Base-by-base conservation (phyloP, 1,140 invertebrate species). In the Sinella curviseta region DNA sequence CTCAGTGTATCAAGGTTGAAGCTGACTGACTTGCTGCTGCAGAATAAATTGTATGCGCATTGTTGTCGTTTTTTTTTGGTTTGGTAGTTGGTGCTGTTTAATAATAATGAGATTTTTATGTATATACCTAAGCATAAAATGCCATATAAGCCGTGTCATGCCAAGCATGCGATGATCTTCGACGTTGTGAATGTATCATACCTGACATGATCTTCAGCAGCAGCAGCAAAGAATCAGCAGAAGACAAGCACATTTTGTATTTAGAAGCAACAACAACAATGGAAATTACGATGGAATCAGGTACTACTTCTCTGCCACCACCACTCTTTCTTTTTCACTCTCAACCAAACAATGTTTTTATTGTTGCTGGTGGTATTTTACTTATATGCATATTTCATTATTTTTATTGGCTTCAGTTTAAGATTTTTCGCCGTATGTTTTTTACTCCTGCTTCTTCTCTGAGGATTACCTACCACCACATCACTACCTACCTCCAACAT, bases 1-100 rank as follows among this genome's bases (percentile, higher is more conserved):
- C 65, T 8, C 1, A 31, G 65, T 70, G 30, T 70, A 70, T 70
- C 65, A 70, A 70, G 65, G 65, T 70, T 70, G n/a, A n/a, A n/a
- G 65, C 24, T 12, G 14, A 60, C 12, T 17, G 24, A 60, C 57
- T 60, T 60, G 57, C 57, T 60, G 57, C 57, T n/a, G 4, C 24
- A 48, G 39, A n/a, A n/a, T n/a, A n/a, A n/a, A n/a, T n/a, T n/a
- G n/a, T n/a, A n/a, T n/a, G n/a, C n/a, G n/a, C 39, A 48, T 48
- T 48, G 39, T 48, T 48, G 39, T 48, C 20, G 39, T 48, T 48
- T 48, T 12, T 48, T 48, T 48, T 48, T 48, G 39, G 39, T 48
- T 48, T 48, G 8, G 8, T 48, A 48, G 39, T 20, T 48, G 39
- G 20, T 20, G 8, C 39, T 48, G 39, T 48, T 8, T 48, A n/a